A percentile compares a stretch with the other conserved stretches of the same genome.
These are phyloP conservation scores for Rhagologus leucostigma DNA, from an alignment of 2,113 vertebrate genomes.

Conservation along the genomic window DNA sequence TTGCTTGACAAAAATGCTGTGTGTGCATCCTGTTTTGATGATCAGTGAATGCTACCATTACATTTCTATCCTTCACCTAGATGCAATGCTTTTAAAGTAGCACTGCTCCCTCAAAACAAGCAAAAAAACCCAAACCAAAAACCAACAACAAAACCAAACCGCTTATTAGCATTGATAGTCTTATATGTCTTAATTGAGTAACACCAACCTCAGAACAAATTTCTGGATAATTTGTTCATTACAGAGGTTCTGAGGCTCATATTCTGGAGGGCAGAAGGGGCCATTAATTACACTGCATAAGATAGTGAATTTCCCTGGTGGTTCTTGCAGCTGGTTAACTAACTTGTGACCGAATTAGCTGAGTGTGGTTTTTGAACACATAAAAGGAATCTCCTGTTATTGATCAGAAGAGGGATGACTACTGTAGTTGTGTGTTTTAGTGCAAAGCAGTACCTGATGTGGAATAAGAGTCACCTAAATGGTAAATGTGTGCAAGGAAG, in stretches of 20 bases:
- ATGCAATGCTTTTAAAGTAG: background rate
- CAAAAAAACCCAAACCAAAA: background rate
- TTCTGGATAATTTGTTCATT: background rate
- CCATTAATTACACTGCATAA: background rate
- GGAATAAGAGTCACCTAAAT: background rate
- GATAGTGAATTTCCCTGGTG: background rate
- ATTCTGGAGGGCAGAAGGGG: background rate
- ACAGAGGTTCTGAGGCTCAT: background rate
- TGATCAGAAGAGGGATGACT: background rate
- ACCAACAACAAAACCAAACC: background rate
- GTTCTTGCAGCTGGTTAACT: background rate
- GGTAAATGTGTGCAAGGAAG: background rate
- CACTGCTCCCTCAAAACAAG: background rate
- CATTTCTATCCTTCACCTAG: background rate
- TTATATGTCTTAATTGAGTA: background rate
- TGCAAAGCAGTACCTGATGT: background rate
- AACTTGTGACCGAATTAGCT: background rate
- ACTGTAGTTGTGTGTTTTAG: background rate
- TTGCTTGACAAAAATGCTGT: background rate
- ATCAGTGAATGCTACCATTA: rapidly evolving
- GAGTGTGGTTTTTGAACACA: background rate
- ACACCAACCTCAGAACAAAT: background rate
- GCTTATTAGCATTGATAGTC: background rate
- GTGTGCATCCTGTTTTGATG: background rate
- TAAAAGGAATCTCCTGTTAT: background rate